Base-by-base conservation (phyloP, 2,888 invertebrate genomes). In the Trissolcus brochymenae region DNA sequence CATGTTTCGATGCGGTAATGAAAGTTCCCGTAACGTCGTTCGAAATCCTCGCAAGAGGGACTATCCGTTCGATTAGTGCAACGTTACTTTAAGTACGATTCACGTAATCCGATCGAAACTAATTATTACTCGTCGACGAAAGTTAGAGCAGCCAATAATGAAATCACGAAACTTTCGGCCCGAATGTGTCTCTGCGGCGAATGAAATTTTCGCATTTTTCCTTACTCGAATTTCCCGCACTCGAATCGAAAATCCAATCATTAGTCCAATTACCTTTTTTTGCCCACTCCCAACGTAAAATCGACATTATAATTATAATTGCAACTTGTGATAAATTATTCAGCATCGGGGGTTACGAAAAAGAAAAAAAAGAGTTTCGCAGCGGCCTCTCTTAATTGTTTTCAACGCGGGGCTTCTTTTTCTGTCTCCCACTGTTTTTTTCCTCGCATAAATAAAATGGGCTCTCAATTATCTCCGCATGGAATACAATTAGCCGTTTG, bases 91-190 rank as follows among this genome's bases (percentile, higher is more conserved):
- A 66, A 66, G 71, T 73, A 62, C 67, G 57, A 78, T 64, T 73
- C 70, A 51, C 67, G 64, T 78, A 73, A 73, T 73, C 73, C 77
- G 59, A 66, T 73, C 68, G 65, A 70, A 78, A 70, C 61, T 71
- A 78, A 78, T 78, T 64, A 71, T 67, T 76, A 66, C 54, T 67
- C 49, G 59, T 35, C 41, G 40, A 71, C 35, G 35, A 35, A 35
- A 72, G 71, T 67, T 72, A 41, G 61, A 62, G 76, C 51, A 62
- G 67, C 70, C 66, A 72, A 76, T 76, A 76, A 72, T 72, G 76
- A 71, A 76, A 66, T 76, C 62, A 72, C 2, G 16, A 2, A 76
- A 62, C 67, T 67, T 76, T 71, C 57, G 21, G 14, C 46, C 17
- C 40, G 17, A 29, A 21, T 67, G 35, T 43, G 55, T 65, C 59